A percentile compares a stretch with the other conserved stretches of the same genome.
These are phyloP conservation scores for Drosophila ustulata DNA, from an alignment of 2,888 invertebrate species.

Conservation along the genomic window DNA sequence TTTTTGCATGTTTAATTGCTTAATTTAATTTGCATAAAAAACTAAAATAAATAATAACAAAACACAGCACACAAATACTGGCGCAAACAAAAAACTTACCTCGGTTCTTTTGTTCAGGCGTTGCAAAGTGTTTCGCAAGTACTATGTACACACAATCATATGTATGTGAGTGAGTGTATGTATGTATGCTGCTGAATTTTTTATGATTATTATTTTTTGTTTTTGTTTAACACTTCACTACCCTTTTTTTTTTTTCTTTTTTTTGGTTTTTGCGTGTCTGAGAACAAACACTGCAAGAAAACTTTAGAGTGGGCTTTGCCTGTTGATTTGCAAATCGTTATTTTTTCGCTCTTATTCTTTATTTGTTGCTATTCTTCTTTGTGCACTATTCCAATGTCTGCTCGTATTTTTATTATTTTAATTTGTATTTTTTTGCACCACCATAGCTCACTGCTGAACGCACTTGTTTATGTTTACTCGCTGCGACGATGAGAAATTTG, in stretches of 20 bases:
- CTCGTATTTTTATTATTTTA: background rate
- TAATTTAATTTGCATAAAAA: constrained; percentile 75
- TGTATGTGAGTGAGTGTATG: constrained; percentile 19
- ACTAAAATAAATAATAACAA: constrained; percentile 37
- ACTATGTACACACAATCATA: constrained; percentile 34
- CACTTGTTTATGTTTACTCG: constrained; percentile 43
- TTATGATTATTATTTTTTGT: constrained; percentile 39
- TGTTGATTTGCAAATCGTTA: constrained; percentile 42
- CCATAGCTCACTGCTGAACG: constrained; percentile 15
- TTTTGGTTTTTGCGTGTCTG: constrained; percentile 39
- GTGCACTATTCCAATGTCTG: constrained; percentile 3
- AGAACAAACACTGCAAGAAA: constrained; percentile 61
- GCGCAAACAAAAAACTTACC: constrained; percentile 57
- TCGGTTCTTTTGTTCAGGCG: constrained; percentile 76
- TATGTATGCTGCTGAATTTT: constrained; percentile 21
- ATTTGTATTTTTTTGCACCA: background rate
- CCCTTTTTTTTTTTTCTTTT: constrained; percentile 23
- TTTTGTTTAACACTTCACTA: constrained; percentile 66
- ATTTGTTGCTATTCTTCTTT: constrained; percentile 23
- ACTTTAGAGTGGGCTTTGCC: constrained; percentile 46
- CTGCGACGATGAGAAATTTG: constrained; percentile 13
- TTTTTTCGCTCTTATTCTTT: constrained; percentile 13
- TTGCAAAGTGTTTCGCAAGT: constrained; percentile 66
- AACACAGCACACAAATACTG: constrained; percentile 16
- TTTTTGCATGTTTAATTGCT: constrained; percentile 62